phyloP scores from a whole-genome alignment of 1,140 invertebrate species.

The Teleogryllus occipitalis region DNA sequence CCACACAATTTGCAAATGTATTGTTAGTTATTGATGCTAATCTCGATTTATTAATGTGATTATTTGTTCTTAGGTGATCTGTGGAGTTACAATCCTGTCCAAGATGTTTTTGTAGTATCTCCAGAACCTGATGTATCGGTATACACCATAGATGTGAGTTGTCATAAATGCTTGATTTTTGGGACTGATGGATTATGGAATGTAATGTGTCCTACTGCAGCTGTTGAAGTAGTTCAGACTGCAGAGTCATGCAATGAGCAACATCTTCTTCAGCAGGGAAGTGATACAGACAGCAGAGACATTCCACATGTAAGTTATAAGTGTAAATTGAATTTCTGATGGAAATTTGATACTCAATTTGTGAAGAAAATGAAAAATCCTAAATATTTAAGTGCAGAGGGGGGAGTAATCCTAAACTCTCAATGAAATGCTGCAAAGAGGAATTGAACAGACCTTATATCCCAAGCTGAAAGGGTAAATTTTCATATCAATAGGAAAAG shows the following conservation, averaged over 20 bases:
- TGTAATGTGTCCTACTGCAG: conserved; percentile 74
- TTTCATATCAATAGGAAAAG: no score
- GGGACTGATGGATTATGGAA: conserved; percentile 97
- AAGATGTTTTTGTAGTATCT: conserved; percentile 90
- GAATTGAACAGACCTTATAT: no score
- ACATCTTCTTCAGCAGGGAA: conserved; percentile 15
- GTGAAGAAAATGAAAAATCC: no score
- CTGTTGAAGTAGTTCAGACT: conserved; percentile 75
- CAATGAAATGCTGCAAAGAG: no score
- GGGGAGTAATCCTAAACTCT: no score
- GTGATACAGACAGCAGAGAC: neutral
- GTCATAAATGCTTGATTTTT: conserved; percentile 81
- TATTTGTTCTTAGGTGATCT: conserved; percentile 60
- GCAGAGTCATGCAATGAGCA: conserved; percentile 73
- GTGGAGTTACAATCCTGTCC: conserved; percentile 90
- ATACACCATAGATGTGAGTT: conserved; percentile 68
- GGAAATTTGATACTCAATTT: no score
- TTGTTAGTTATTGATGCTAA: no score
- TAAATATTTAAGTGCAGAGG: no score
- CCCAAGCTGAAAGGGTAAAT: no score
- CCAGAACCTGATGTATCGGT: conserved; percentile 93
- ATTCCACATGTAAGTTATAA: neutral
- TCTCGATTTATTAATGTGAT: no score
- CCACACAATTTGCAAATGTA: no score
- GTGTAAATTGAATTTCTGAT: no score